Evolutionary conservation across 1,140 invertebrate species (phyloP), one percentile per base, ranked within the genome.

Genomic region (Euwallacea similis): DNA sequence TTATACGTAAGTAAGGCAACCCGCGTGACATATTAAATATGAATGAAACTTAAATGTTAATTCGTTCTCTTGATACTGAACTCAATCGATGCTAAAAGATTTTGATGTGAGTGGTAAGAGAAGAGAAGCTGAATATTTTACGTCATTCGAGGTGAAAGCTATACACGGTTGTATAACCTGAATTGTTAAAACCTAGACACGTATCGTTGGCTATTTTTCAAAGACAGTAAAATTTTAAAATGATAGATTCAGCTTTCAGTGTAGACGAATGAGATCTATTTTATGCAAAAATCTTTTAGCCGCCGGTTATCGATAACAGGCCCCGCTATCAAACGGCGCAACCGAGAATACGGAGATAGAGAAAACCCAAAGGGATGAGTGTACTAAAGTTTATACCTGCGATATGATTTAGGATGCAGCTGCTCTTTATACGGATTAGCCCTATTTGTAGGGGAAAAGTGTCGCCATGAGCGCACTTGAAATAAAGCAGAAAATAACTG

Each of bases 271-370:
- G 63, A 55, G 63, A 66, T 66, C 47, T 42, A 68, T 59, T 61
- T 68, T 68, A 61, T 68, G 66, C 66, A 60, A 68, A 33, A 59
- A 68, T 68, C 66, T 46, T 59, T 68, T 68, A 47, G 66, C 56
- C 33, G 15, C 13, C 60, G 58, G 47, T 66, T 66, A 66, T 66
- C 63, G 63, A 55, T 55, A 66, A 66, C 63, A 55, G 47, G 50
- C 47, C 55, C 33, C 13, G 47, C 16, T 21, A 55, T 66, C 43
- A 64, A 64, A 64, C 61, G 61, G 44, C n/a, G 41, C n/a, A 33
- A 33, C 47, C n/a, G 44, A 50, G 42, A 65, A 13, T 65, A 47
- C n/a, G 33, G 44, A 65, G 41, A 60, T 60, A 43, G 58, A 43
- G 58, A 41, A 33, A 33, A 60, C 11, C 9, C n/a, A 54, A 65